phyloP scores from a whole-genome alignment of 2,888 invertebrate genomes.

The Ferrisia virgata region DNA sequence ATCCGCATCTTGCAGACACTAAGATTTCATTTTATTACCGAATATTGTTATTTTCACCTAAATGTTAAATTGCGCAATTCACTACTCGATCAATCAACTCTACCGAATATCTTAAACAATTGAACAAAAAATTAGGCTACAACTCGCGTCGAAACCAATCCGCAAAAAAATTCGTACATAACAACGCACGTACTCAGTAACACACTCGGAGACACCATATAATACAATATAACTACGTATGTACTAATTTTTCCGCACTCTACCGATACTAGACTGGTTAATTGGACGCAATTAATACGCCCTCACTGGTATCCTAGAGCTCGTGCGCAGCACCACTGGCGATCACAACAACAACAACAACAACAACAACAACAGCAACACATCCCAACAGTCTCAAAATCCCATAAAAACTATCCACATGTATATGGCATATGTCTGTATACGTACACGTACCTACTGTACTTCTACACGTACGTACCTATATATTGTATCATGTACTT shows the following conservation, averaged over 20 bases:
- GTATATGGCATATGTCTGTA: no score
- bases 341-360: no score
- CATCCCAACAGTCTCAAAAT: not conserved
- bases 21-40: no score
- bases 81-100: not conserved
- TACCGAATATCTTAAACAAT: not conserved
- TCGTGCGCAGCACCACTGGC: not conserved
- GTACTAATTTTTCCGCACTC: not conserved
- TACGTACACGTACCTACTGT: no score
- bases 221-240: not conserved
- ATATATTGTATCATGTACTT: no score
- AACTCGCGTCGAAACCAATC: not conserved
- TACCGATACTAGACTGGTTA: not conserved
- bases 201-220: not conserved
- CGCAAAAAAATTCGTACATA: not conserved
- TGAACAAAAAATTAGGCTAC: not conserved
- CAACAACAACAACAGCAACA: no score
- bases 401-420: no score
- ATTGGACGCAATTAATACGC: slow-evolving; percentile 5
- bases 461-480: no score
- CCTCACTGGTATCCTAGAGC: not conserved
- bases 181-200: not conserved
- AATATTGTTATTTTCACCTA: no score
- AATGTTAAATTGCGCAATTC: not conserved
- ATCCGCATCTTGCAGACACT: no score